phyloP scores from a whole-genome alignment of 1,140 invertebrate genomes.

The Papilio machaon region DNA sequence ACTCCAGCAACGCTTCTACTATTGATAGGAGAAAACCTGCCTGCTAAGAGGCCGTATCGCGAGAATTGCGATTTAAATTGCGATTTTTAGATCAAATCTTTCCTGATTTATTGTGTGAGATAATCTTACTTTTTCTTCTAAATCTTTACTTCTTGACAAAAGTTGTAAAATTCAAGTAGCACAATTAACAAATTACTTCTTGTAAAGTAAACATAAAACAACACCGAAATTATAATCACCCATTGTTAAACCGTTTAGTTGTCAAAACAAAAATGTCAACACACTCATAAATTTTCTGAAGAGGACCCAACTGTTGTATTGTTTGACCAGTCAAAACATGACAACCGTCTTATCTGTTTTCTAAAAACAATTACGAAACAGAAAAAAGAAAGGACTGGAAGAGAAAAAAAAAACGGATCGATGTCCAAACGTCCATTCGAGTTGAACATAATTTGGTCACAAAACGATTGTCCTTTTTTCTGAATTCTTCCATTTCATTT shows the following conservation, averaged over 20 bases:
- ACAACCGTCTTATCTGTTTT: conserved; percentile 59
- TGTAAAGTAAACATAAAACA: neutral
- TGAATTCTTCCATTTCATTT: conserved; percentile 41
- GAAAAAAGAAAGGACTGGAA: conserved; percentile 36
- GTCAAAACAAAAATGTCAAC: conserved; percentile 38
- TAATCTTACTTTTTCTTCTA: too few relatives aligned
- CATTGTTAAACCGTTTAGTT: conserved; percentile 27
- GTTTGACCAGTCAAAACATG: conserved; percentile 58
- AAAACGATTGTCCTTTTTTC: conserved; percentile 64
- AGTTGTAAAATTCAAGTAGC: neutral
- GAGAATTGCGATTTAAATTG: too few relatives aligned
- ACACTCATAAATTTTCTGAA: conserved; percentile 48
- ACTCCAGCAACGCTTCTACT: too few relatives aligned
- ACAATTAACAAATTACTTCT: neutral
- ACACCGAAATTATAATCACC: conserved; percentile 19
- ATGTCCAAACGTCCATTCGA: conserved; percentile 51
- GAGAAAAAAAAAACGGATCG: conserved; percentile 57
- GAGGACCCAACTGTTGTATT: conserved; percentile 53
- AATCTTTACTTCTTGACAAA: neutral
- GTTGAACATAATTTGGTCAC: conserved; percentile 47
- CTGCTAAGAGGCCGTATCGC: too few relatives aligned
- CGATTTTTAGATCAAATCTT: too few relatives aligned
- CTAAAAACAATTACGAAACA: conserved; percentile 67
- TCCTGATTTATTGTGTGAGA: too few relatives aligned
- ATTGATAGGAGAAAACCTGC: too few relatives aligned